These are phyloP conservation scores for Meriones psammophilus DNA, from an alignment of 2,797 vertebrate species.

Conservation along the genomic window DNA sequence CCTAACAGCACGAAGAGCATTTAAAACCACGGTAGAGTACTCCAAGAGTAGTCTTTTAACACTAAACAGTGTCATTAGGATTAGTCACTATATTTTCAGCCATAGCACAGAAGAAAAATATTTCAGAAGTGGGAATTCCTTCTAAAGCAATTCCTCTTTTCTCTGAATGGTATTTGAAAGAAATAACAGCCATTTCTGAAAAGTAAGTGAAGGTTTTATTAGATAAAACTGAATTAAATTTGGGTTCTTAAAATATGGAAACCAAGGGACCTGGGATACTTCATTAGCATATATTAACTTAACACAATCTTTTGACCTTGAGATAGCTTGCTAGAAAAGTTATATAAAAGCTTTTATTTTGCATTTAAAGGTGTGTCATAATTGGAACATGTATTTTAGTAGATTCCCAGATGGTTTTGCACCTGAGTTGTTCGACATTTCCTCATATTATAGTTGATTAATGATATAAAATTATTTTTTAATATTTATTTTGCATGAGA, in stretches of 20 bases:
- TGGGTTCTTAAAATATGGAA: not conserved
- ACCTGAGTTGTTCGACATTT: conserved; percentile 13
- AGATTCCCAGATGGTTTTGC: not conserved
- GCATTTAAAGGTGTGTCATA: not conserved
- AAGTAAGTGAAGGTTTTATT: not conserved
- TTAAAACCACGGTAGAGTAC: not conserved
- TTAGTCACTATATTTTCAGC: not conserved
- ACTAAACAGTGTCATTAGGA: not conserved
- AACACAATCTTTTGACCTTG: conserved; percentile 19
- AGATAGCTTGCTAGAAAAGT: not conserved
- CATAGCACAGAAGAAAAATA: not conserved
- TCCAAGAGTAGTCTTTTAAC: not conserved
- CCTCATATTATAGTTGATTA: not conserved
- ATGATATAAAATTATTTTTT: not conserved
- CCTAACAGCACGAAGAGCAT: not conserved
- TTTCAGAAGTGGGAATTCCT: not conserved
- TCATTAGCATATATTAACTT: not conserved
- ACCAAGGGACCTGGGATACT: not conserved
- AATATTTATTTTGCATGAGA: not conserved
- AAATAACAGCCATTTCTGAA: not conserved
- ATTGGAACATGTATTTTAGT: not conserved
- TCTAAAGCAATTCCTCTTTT: conserved; percentile 6
- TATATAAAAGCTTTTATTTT: not conserved
- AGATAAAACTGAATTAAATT: not conserved
- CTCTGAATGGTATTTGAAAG: conserved; percentile 24